These are phyloP conservation scores for Hemistola chrysoprasaria DNA, from an alignment of 2,888 invertebrate species.

Conservation along the genomic window DNA sequence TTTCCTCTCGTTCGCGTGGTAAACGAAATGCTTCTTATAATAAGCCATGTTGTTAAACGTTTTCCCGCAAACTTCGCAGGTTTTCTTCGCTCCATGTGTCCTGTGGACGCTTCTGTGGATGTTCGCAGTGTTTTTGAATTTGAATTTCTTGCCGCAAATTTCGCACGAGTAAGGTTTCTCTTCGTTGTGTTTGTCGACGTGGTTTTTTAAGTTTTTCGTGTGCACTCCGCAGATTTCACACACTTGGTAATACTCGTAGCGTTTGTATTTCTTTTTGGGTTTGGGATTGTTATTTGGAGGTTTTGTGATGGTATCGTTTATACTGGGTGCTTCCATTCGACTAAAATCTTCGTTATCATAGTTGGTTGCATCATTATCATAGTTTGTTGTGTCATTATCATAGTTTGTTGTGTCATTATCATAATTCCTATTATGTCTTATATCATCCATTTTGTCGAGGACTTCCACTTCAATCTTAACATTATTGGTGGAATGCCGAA, in stretches of 20 bases:
- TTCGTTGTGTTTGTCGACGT: conserved; percentile 67
- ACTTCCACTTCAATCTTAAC: conserved; percentile 53
- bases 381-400: conserved; percentile 28
- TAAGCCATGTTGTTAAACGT: conserved; percentile 76
- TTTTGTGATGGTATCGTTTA: too few relatives aligned
- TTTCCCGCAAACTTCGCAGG: conserved; percentile 79
- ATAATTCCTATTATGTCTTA: conserved; percentile 12
- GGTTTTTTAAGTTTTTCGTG: conserved; percentile 64
- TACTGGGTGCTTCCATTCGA: too few relatives aligned
- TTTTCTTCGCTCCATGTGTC: conserved; percentile 72
- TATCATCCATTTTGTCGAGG: conserved; percentile 32
- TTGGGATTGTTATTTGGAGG: too few relatives aligned
- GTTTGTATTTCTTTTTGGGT: conserved; percentile 47
- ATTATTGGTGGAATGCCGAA: conserved; percentile 36
- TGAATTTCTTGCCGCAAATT: conserved; percentile 73
- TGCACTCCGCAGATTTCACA: conserved; percentile 68
- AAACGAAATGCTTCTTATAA: conserved; percentile 73
- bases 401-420: conserved; percentile 23
- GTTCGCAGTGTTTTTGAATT: conserved; percentile 71
- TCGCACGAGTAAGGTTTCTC: conserved; percentile 67
- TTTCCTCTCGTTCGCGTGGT: conserved; percentile 79
- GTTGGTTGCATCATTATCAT: too few relatives aligned
- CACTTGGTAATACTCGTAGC: conserved; percentile 61
- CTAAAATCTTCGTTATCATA: not conserved
- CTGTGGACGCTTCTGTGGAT: conserved; percentile 71